phyloP scores from a whole-genome alignment of 35 echinoderm and acorn worm genomes.

The Lytechinus variegatus region DNA sequence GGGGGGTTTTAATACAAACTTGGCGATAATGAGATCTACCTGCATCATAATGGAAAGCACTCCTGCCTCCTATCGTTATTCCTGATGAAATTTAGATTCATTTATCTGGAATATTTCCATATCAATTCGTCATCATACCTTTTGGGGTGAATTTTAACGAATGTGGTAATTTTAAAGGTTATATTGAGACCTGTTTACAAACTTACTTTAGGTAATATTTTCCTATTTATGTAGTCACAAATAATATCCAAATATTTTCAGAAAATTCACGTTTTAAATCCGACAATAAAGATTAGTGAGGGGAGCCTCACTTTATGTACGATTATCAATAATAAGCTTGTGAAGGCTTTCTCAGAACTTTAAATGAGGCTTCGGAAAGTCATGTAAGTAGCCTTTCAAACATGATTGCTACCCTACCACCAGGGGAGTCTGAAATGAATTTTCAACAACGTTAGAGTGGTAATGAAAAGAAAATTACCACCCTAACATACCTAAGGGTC shows the following conservation, averaged over 20 bases:
- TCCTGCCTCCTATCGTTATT: not conserved
- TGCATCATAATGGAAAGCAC: not conserved
- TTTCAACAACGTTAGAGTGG: not conserved
- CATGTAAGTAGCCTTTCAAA: not conserved
- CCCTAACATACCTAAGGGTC: not conserved
- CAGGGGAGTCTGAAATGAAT: not conserved
- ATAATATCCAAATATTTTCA: no score
- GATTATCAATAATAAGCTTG: not conserved
- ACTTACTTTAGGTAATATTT: no score
- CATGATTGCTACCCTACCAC: not conserved
- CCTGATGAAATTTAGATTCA: not conserved
- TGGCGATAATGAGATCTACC: not conserved
- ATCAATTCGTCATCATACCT: not conserved
- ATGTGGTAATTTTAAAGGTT: not conserved
- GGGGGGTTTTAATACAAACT: not conserved
- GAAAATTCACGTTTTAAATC: not conserved
- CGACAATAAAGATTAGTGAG: not conserved
- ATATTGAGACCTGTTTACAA: not conserved
- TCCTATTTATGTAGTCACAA: no score
- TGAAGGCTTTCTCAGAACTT: not conserved
- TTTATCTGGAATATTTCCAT: not conserved
- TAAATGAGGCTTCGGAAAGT: not conserved
- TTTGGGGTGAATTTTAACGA: not conserved
- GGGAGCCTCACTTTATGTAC: not conserved
- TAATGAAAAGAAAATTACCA: not conserved